Conservation (phyloP, 2,113 vertebrate species). For the Xiphorhynchus elegans region DNA sequence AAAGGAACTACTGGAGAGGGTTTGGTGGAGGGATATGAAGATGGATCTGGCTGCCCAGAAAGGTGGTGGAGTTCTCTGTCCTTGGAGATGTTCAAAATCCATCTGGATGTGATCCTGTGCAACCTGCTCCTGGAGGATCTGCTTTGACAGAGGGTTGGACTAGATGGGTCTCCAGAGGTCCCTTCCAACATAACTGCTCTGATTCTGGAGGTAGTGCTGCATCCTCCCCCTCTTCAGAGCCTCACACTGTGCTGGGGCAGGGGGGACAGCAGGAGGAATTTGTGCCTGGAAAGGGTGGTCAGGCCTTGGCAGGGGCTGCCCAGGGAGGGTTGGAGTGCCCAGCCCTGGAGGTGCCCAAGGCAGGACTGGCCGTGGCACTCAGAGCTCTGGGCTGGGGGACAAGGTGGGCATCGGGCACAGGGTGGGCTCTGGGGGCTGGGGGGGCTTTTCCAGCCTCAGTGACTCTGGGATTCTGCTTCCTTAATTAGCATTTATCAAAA, state of each 20-base stretch:
- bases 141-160: neutral
- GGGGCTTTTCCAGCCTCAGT: neutral
- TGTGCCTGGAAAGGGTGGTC: neutral
- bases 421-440: no score
- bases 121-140: neutral
- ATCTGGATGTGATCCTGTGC: neutral
- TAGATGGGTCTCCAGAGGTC: rapidly evolving
- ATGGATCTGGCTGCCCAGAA: neutral
- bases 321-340: neutral
- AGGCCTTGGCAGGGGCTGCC: neutral
- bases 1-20: neutral
- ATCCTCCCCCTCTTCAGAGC: neutral
- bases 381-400: neutral
- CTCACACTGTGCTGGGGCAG: rapidly evolving
- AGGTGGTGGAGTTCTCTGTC: neutral
- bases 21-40: neutral
- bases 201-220: neutral
- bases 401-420: neutral
- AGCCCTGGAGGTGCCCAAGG: neutral
- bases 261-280: neutral
- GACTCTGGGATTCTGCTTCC: neutral
- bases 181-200: neutral
- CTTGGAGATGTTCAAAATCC: neutral
- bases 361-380: neutral
- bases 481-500: rapidly evolving